Conservation (phyloP, 2,113 vertebrate species). For the Melospiza melodia region DNA sequence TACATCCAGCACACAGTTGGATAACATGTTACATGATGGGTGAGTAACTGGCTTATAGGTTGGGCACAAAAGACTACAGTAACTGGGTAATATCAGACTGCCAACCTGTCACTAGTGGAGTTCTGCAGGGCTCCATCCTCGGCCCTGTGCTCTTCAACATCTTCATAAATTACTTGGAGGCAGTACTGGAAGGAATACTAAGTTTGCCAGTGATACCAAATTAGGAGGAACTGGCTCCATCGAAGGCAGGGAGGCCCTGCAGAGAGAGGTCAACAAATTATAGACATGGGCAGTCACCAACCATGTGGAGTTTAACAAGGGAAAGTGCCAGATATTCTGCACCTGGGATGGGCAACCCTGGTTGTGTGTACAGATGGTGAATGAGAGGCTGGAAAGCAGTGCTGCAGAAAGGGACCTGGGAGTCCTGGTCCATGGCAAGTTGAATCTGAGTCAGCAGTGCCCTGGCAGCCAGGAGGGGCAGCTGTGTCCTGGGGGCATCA, state of each 20-base stretch:
- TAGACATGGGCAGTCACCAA: not conserved
- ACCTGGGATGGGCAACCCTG: not conserved
- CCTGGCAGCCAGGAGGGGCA: not conserved
- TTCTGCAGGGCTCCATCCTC: not conserved
- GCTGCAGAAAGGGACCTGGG: fast-evolving
- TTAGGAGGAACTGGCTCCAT: not conserved
- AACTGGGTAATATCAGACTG: too few relatives aligned
- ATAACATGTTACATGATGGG: not conserved
- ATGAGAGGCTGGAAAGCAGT: not conserved
- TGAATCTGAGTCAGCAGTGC: not conserved
- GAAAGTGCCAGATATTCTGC: not conserved
- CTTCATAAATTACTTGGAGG: not conserved
- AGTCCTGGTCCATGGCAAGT: fast-evolving
- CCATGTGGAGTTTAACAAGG: fast-evolving
- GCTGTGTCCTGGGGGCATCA: fast-evolving
- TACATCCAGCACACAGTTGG: not conserved
- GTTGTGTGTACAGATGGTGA: not conserved
- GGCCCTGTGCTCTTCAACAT: not conserved
- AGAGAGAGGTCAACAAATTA: not conserved
- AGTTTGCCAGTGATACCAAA: not conserved
- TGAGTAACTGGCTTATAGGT: not conserved
- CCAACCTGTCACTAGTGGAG: too few relatives aligned
- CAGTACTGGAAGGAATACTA: not conserved
- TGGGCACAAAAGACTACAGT: not conserved
- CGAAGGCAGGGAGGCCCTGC: not conserved